Evolutionary conservation across 2,888 invertebrate genomes (phyloP), one percentile per base, ranked within the genome.

Genomic region (Agonum fuliginosum): DNA sequence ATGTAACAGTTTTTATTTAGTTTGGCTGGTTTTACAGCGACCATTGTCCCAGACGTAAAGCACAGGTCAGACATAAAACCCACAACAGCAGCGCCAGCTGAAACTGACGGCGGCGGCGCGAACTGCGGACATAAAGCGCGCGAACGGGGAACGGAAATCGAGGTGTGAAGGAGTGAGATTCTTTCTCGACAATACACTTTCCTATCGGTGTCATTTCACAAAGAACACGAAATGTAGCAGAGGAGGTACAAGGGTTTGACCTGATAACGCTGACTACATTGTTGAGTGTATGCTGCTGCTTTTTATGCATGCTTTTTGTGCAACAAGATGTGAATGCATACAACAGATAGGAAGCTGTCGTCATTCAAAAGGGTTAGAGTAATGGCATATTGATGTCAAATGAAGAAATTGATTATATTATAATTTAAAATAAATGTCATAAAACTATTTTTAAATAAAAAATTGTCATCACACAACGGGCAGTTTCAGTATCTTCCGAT

Each of bases 51-150:
- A 22, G 74, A 74, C 62, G 62, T 74, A 65, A 65, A 62, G 46
- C 30, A 43, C 74, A 74, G 74, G 74, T 65, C 46, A 17, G 17
- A 65, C 74, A 74, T 74, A 74, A 74, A 74, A 62, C 27, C 24
- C 43, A 30, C 58, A 10, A 62, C 58, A 34, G 27, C 27, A 48
- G 71, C 58, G 73, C 58, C 73, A 72, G 72, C 51, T 54, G 72
- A 34, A 41, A 22, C 54, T 72, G 72, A 72, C 72, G 48, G 20
- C 14, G 20, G 20, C 20, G 24, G 10, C 37, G 70, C 70, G 46
- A 70, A 24, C 46, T 70, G 17, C 48, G 58, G 20, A 12, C 17
- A 70, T 70, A 70, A 70, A 70, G 24, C 46, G 54, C 37, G 34
- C 8, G 17, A 17, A 48, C 37, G 34, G 14, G 17, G 48, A 48